Conservation (phyloP, 2,113 vertebrate species). For the Callithrix jacchus region DNA sequence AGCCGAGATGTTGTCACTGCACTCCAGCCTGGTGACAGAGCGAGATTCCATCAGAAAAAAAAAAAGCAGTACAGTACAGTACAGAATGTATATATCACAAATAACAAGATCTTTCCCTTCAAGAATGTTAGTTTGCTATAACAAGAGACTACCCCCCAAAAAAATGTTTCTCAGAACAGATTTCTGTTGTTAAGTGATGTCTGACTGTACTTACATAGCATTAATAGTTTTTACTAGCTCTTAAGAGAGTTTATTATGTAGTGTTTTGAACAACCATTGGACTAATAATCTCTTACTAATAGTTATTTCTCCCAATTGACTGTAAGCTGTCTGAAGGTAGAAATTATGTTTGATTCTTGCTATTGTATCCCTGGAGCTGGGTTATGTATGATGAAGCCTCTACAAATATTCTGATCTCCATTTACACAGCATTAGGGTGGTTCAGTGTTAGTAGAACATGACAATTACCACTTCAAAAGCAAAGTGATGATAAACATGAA, state of each 20-base stretch:
- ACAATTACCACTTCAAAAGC: background rate
- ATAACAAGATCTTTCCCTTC: background rate
- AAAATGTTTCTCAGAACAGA: background rate
- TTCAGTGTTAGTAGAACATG: background rate
- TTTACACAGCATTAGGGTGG: background rate
- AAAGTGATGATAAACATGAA: conserved; percentile 1
- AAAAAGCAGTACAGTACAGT: too few species aligned
- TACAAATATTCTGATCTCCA: background rate
- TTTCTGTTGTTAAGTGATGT: background rate
- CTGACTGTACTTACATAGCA: background rate
- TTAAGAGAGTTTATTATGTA: background rate
- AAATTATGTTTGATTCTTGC: background rate
- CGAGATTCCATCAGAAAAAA: too few species aligned
- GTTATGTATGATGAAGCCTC: background rate
- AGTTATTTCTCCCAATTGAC: background rate
- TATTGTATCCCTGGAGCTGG: background rate
- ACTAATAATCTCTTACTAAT: background rate
- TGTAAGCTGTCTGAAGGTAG: background rate
- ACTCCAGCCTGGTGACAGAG: too few species aligned
- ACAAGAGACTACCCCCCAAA: too few species aligned
- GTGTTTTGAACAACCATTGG: conserved; percentile 10
- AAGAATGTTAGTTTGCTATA: background rate
- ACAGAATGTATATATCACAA: background rate
- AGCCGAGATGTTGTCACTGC: too few species aligned
- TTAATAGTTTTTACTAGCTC: background rate